These are phyloP conservation scores for roundworm (Caenorhabditis elegans) DNA, from an alignment of 1,140 invertebrate genomes.

Conservation along the genomic window WBcel235 BX284606.5:5145001-5145500, in stretches of 20 bases:
- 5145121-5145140: constrained; percentile 57
- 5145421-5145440: constrained; percentile 58
- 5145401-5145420: constrained; percentile 60
- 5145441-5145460: constrained; percentile 56
- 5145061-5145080: constrained; percentile 62
- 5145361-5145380: constrained; percentile 60
- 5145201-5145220: constrained; percentile 57
- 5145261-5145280: constrained; percentile 43
- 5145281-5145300: constrained; percentile 30
- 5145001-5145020: constrained; percentile 60
- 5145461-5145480: not conserved
- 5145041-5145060: constrained; percentile 62
- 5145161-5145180: constrained; percentile 56
- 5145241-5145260: constrained; percentile 49
- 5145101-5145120: not conserved
- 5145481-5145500: too few species aligned
- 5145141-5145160: constrained; percentile 60
- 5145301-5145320: constrained; percentile 54
- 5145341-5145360: constrained; percentile 51
- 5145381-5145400: constrained; percentile 44
- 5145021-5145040: constrained; percentile 59
- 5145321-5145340: constrained; percentile 50
- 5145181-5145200: constrained; percentile 64
- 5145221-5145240: constrained; percentile 51
- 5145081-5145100: constrained; percentile 19